phyloP scores from a whole-genome alignment of 2,113 vertebrate species.

The Sander lucioperca region DNA sequence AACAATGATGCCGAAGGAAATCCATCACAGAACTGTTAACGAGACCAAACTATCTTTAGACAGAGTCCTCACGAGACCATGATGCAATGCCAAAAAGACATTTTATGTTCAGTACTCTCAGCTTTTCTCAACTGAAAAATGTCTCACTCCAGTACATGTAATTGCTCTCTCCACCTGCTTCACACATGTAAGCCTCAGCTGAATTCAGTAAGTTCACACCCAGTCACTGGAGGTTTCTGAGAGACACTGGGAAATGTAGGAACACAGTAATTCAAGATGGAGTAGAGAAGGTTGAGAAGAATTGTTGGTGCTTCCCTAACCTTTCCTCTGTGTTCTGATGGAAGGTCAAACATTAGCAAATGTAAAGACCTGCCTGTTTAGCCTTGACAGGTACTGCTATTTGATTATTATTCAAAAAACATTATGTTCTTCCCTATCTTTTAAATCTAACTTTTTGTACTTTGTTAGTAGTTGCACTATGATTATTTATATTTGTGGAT shows the following conservation, averaged over 20 bases:
- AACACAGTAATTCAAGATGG: conserved; percentile 1
- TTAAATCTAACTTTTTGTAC: too few species aligned
- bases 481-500: too few species aligned
- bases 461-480: too few species aligned
- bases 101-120: conserved; percentile 32
- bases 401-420: too few species aligned
- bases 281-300: not conserved
- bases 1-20: conserved; percentile 30
- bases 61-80: conserved; percentile 30
- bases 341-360: too few species aligned
- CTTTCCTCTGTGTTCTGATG: too few species aligned
- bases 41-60: conserved; percentile 16
- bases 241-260: conserved; percentile 10
- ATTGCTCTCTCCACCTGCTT: conserved; percentile 32
- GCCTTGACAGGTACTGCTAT: too few species aligned
- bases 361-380: too few species aligned
- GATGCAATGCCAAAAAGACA: conserved; percentile 40
- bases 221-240: conserved; percentile 2
- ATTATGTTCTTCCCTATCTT: too few species aligned
- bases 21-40: conserved; percentile 43
- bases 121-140: conserved; percentile 44
- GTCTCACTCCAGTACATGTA: conserved; percentile 33
- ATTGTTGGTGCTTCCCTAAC: too few species aligned
- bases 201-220: conserved; percentile 21
- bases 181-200: conserved; percentile 22